These are phyloP conservation scores for Lasioglossum marginatum DNA, from an alignment of 2,888 invertebrate species.

Conservation along the genomic window DNA sequence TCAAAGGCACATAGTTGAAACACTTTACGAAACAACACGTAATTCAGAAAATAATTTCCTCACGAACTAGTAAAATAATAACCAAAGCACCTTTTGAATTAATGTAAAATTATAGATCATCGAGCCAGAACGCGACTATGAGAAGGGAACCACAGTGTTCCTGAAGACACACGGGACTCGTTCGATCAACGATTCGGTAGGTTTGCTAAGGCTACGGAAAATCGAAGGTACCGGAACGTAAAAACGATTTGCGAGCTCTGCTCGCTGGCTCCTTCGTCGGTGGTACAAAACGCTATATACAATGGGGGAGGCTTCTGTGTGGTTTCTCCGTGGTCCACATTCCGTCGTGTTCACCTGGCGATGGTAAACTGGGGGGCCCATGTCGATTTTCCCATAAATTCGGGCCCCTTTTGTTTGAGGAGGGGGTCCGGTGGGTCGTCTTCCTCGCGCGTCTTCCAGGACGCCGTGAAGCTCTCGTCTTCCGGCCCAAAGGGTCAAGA, in stretches of 20 bases:
- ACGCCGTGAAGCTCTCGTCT: slow-evolving; percentile 3
- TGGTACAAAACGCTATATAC: slow-evolving; percentile 49
- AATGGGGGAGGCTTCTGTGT: slow-evolving; percentile 8
- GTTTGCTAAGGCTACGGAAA: slow-evolving; percentile 39
- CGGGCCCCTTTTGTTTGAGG: neutral
- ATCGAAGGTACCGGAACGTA: slow-evolving; percentile 42
- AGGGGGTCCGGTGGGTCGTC: slow-evolving; percentile 19
- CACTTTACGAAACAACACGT: neutral
- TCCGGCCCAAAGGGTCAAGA: neutral
- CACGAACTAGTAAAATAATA: neutral
- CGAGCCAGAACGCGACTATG: neutral
- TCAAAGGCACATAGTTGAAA: neutral
- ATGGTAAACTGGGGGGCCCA: neutral
- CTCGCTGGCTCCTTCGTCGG: slow-evolving; percentile 40
- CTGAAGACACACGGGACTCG: neutral
- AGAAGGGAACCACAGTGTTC: neutral
- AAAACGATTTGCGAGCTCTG: slow-evolving; percentile 34
- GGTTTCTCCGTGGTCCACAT: slow-evolving; percentile 53
- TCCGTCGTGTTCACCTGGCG: slow-evolving; percentile 29
- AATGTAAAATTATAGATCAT: neutral
- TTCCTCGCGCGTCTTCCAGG: slow-evolving; percentile 19
- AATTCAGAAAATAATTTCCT: neutral
- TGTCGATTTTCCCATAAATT: neutral
- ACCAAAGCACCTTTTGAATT: neutral
- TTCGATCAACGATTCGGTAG: slow-evolving; percentile 25